These are phyloP conservation scores for Scolopax rusticola DNA, from an alignment of 2,797 vertebrate species.

Conservation along the genomic window DNA sequence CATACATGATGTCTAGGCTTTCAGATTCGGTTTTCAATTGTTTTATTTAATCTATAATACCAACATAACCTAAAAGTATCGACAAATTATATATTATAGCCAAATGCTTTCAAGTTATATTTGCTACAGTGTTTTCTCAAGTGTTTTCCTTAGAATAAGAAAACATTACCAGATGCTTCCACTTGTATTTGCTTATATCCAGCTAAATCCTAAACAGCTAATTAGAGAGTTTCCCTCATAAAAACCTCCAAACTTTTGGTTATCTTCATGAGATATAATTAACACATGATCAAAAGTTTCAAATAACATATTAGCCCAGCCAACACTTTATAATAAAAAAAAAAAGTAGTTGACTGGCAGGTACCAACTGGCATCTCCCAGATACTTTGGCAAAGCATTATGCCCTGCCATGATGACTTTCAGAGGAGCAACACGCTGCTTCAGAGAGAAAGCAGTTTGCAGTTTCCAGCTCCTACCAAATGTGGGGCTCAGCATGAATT, in stretches of 20 bases:
- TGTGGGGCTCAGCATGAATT: not conserved
- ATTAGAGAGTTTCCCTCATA: not conserved
- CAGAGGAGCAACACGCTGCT: not conserved
- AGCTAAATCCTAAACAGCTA: not conserved
- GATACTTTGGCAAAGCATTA: not conserved
- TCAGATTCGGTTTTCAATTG: not conserved
- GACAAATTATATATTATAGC: not conserved
- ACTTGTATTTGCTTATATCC: not conserved
- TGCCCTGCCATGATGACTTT: not conserved
- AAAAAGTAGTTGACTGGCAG: constrained; percentile 4
- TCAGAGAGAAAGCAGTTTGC: constrained; percentile 7
- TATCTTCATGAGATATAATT: not conserved
- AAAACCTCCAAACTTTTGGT: not conserved
- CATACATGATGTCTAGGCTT: not conserved
- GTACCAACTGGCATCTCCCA: constrained; percentile 29
- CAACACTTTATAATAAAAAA: not conserved
- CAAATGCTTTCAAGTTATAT: not conserved
- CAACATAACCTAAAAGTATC: not conserved
- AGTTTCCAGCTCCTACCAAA: not conserved
- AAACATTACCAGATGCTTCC: not conserved
- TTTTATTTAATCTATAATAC: not conserved
- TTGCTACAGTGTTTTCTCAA: not conserved
- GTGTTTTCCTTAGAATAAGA: not conserved
- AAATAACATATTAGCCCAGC: not conserved
- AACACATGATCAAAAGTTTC: not conserved